Conservation (phyloP, 2,113 vertebrate species). For the Lampris incognitus region DNA sequence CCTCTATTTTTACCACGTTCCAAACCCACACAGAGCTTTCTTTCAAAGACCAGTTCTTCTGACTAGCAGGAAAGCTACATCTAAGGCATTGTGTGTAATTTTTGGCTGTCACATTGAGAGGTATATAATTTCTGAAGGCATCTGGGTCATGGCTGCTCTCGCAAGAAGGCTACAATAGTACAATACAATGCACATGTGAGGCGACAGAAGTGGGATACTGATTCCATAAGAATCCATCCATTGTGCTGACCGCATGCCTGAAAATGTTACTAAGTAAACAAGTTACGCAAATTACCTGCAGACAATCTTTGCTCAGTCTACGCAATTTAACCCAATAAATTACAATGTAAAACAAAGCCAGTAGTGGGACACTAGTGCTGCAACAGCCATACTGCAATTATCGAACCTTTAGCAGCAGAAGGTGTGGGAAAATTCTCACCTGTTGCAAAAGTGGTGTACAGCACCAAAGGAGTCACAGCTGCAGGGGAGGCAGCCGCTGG, state of each 20-base stretch:
- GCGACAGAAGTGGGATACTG: no score
- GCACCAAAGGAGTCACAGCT: conserved; percentile 82
- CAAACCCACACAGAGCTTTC: conserved; percentile 41
- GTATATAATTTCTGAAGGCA: conserved; percentile 12
- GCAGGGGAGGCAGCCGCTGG: conserved; percentile 80
- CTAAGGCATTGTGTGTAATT: background rate
- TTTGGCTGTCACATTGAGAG: conserved; percentile 8
- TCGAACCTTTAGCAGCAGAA: background rate
- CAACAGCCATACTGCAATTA: no score
- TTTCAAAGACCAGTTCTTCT: conserved; percentile 25
- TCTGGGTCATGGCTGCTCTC: background rate
- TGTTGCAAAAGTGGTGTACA: conserved; percentile 76
- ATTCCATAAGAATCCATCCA: no score
- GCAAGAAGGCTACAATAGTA: no score
- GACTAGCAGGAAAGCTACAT: conserved; percentile 21
- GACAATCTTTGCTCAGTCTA: no score
- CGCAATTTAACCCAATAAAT: no score
- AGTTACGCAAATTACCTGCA: no score
- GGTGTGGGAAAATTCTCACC: conserved; percentile 61
- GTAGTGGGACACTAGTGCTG: no score
- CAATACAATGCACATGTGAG: no score
- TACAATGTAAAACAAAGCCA: no score
- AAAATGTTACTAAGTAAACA: no score
- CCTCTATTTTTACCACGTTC: conserved; percentile 61
- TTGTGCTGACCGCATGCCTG: no score